Base-by-base conservation (phyloP, 1,140 invertebrate genomes). In the Hydropsyche tenuis region DNA sequence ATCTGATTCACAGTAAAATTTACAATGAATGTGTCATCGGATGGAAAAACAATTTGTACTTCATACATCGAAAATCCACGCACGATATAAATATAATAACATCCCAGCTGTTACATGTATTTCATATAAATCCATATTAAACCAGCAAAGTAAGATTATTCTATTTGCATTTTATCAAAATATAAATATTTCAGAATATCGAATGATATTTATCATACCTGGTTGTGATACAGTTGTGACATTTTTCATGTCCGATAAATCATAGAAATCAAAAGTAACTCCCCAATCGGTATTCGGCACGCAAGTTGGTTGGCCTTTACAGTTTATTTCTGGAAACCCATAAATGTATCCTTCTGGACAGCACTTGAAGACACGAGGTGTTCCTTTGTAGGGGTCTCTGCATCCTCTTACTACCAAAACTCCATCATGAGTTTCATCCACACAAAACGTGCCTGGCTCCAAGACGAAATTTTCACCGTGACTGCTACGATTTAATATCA, bases 311-410 rank as follows among this genome's bases (percentile, higher is more conserved):
- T 11, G 27, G 48, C 14, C 73, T 56, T 14, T 42, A 27, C 45
- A 56, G 81, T 11, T 73, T 76, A 22, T 72, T 73, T 12, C 79
- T 76, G 25, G 77, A 75, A 69, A 77, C 82, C 74, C 84, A 80
- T 48, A 70, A 11, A 60, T 42, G n/a, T 82, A 65, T 48, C 84
- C 84, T n/a, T 81, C 78, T 9, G 81, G 82, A 78, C 85, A 86
- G 64, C 85, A 86, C 72, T 86, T 86, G 30, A 79, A 80, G 4
- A 86, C 63, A 72, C 82, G 82, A 11, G 83, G 82, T 60, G 77
- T 81, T 53, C 79, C 82, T n/a, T 71, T 69, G 73, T 81, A 84
- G 42, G 80, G 75, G 18, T 53, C 43, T 4, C 81, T 79, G 74
- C 84, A 85, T 5, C 80, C 80, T 56, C 83, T 80, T 16, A 80